Evolutionary conservation across 1,140 invertebrate species (phyloP), one percentile per base, ranked within the genome.

Genomic region (Gyrodactylus salaris): DNA sequence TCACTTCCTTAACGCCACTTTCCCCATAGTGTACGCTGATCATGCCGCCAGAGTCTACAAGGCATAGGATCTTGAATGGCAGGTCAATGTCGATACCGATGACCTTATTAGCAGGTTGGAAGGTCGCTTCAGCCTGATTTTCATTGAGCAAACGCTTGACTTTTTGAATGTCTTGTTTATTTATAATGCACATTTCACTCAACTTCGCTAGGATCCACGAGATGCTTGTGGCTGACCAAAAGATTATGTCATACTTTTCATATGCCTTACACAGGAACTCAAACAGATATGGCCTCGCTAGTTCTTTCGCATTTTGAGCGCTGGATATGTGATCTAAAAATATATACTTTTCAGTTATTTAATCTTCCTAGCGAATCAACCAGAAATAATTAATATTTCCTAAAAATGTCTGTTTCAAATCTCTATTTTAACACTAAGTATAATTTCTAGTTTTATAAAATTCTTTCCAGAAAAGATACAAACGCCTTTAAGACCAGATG

Each of bases 211-310:
- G 21, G 25, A 71, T 71, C 70, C 70, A 71, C 1, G 70, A 25
- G 1, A 71, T 7, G 26, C 70, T 25, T 20, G 70, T 71, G 25
- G 70, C 70, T 25, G 70, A 71, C 70, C 70, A 71, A 25, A 71
- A 24, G 1, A 20, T 26, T 25, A 71, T 71, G 25, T 71, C 70
- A 71, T 71, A 71, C 1, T 25, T 25, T 24, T 21, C 7, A 25
- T 71, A 71, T 16, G 25, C 20, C 25, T 25, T 71, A 24, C 25
- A 20, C 2, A 71, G 23, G 26, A 71, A 71, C 20, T 71, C 70
- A 71, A 24, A 25, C 7, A 71, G 25, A 25, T 24, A 25, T 1
- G 70, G 70, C 20, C 70, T 22, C n/a, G 25, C 25, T 25, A 71
- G 26, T 24, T 24, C n/a, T 20, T 20, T 23, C 7, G 25, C 70